Evolutionary conservation across 2,113 vertebrate genomes (phyloP).

Genomic region (Phyllostomus discolor): DNA sequence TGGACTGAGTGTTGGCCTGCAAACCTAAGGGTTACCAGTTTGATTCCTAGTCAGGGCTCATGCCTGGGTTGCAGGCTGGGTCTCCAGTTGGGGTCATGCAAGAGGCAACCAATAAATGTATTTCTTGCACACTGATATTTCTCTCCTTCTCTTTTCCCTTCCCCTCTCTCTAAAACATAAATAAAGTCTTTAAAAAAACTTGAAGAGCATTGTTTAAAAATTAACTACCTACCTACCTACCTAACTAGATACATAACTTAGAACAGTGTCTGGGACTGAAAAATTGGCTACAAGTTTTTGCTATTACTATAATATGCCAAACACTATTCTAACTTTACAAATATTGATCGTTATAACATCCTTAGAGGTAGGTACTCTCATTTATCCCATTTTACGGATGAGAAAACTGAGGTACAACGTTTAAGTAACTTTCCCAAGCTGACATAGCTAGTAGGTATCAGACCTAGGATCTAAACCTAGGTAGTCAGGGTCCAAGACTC

Average conservation of each 20-base stretch:
- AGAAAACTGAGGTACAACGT: neutral
- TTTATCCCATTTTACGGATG: neutral
- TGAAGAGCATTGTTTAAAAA: neutral
- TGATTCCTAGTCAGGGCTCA: too few species aligned
- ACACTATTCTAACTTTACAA: neutral
- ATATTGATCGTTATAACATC: neutral
- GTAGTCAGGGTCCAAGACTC: neutral
- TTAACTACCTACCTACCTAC: too few species aligned
- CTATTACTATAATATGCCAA: neutral
- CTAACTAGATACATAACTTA: neutral
- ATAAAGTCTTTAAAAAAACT: too few species aligned
- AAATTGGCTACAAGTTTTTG: neutral
- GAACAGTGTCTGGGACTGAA: neutral
- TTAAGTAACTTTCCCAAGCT: neutral
- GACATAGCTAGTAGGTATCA: neutral
- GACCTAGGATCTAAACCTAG: neutral
- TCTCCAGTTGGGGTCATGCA: too few species aligned
- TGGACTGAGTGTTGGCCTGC: too few species aligned
- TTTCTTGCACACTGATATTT: too few species aligned
- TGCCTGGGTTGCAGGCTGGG: too few species aligned
- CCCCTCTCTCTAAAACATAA: too few species aligned
- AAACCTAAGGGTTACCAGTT: too few species aligned
- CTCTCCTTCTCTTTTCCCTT: too few species aligned
- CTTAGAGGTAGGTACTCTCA: neutral
- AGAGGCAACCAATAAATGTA: too few species aligned